Evolutionary conservation across 2,797 vertebrate species (phyloP), one percentile per base, ranked within the genome.

Genomic region (Tauraco hartlaubi): DNA sequence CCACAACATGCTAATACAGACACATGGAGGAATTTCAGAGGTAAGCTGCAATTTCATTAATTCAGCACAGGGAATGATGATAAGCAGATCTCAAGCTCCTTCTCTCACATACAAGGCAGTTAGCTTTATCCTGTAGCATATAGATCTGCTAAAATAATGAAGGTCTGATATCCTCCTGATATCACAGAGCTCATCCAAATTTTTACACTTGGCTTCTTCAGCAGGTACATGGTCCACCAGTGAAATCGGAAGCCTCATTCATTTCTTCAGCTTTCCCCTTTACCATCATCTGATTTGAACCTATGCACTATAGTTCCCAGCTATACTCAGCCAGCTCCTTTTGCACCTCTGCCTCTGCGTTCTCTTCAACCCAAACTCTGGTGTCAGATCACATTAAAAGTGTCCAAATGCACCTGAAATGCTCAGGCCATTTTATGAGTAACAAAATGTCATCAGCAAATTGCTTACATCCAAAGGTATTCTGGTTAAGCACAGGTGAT

Each of bases 1-100:
- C 13, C 28, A 84, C 31, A 68, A 72, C 20, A 43, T 29, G 35
- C 31, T 84, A 83, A 91, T 54, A 77, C 5, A 92, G 79, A 77
- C 49, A 51, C n/a, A 72, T 58, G 28, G 31, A 94, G 18, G 15
- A 83, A 88, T 82, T 66, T 63, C 73, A 84, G 41, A 84, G 12
- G 31, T 58, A 91, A 86, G 29, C 72, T 90, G 61, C 61, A 78
- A 63, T 85, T 82, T 96, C 78, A 95, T 92, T 85, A 92, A 74
- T 56, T 95, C 46, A 80, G 49, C 69, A 64, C 19, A 43, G 37
- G 23, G 92, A 74, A 56, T 55, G 23, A 79, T 35, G 52, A 73
- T 62, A 88, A 95, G 58, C 61, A 77, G 76, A 77, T 78, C n/a
- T 85, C 26, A 21, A 62, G 55, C 58, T 86, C 31, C 54, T 63